These are phyloP conservation scores for Microctonus aethiopoides DNA, from an alignment of 2,888 invertebrate genomes.

Conservation along the genomic window DNA sequence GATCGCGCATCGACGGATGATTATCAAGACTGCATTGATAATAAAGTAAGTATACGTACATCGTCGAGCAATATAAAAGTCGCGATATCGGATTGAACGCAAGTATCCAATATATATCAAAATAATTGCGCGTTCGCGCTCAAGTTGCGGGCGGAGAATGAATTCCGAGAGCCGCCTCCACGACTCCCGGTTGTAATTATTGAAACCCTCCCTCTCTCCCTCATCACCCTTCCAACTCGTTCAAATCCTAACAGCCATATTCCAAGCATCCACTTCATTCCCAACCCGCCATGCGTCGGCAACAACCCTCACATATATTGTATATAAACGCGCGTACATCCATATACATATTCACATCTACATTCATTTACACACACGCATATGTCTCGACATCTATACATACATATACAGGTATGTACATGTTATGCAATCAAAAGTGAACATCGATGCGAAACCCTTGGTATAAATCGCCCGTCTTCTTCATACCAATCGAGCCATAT, in stretches of 20 bases:
- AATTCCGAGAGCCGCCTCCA: slow-evolving; percentile 61
- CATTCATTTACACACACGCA: too few species aligned
- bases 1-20: too few species aligned
- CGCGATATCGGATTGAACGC: background rate
- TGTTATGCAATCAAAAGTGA: background rate
- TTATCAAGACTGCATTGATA: too few species aligned
- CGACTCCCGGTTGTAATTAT: slow-evolving; percentile 68
- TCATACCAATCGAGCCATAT: slow-evolving; percentile 39
- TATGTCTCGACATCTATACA: too few species aligned
- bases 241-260: background rate
- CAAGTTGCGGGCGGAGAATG: slow-evolving; percentile 64
- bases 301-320: background rate
- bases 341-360: too few species aligned
- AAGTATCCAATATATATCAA: slow-evolving; percentile 2
- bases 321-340: too few species aligned
- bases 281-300: background rate
- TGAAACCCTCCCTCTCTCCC: slow-evolving; percentile 51
- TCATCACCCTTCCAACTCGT: too few species aligned
- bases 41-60: too few species aligned
- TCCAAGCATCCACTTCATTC: background rate
- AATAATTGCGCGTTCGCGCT: slow-evolving; percentile 66
- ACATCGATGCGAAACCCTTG: background rate
- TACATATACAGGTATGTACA: background rate
- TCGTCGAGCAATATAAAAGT: too few species aligned
- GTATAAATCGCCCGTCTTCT: slow-evolving; percentile 12